Base-by-base conservation (phyloP, 2,888 invertebrate genomes). In the Argyresthia albistria region DNA sequence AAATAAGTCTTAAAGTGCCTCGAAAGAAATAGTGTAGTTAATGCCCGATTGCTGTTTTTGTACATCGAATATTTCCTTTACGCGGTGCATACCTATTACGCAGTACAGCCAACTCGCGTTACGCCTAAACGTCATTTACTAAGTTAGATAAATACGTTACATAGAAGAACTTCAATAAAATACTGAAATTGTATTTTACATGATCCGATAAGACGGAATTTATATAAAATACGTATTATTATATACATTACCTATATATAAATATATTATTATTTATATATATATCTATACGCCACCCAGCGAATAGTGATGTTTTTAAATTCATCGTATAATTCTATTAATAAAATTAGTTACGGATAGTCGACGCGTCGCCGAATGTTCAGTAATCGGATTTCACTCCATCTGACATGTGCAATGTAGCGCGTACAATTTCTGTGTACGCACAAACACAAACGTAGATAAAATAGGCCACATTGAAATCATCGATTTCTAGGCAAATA, bases 1-100 rank as follows among this genome's bases (percentile, higher is more conserved):
- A 80, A 80, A 80, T 81, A 80, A 78, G 75, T 77, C 73, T 39
- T 71, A 73, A 72, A 71, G 65, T 69, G 65, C 67, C 66, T 67
- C 59, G 60, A 61, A 59, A 59, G 64, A 69, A 74, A 73, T 73
- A 73, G 25, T 25, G 76, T 74, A 70, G 69, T 62, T 67, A 70
- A 72, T 70, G 67, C 63, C 61, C 55, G 59, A 67, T 62, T 64
- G 59, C 60, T 55, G 59, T 52, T 55, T 55, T 56, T 58, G 55
- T 60, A 57, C 51, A 49, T 56, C 43, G 49, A 52, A 55, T 57
- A 15, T 39, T 49, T 25, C n/a, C n/a, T n/a, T n/a, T n/a, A n/a
- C n/a, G n/a, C n/a, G n/a, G n/a, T n/a, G n/a, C n/a, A n/a, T n/a
- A n/a, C n/a, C n/a, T n/a, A n/a, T n/a, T n/a, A n/a, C n/a, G n/a